Conservation (phyloP, 2,113 vertebrate species). For the Cynocephalus volans region DNA sequence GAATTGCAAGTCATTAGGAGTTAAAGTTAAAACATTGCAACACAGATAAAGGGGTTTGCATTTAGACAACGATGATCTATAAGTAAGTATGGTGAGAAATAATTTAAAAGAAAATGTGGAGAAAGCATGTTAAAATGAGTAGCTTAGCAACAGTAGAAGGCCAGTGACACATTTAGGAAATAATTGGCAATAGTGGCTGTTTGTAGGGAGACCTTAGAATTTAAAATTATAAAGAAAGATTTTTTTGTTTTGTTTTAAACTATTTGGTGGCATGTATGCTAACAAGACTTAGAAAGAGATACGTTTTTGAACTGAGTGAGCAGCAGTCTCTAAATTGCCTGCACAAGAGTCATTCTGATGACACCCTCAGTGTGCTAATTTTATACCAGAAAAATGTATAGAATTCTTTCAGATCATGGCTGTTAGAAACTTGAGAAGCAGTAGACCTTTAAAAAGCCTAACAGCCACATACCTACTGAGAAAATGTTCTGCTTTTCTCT, state of each 20-base stretch:
- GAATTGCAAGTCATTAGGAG: not conserved
- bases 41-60: not conserved
- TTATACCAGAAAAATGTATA: slow-evolving; percentile 8
- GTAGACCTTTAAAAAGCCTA: not conserved
- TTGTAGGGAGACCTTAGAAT: not conserved
- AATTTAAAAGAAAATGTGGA: slow-evolving; percentile 52
- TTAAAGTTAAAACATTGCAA: slow-evolving; percentile 39
- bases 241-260: not conserved
- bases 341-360: not conserved
- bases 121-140: not conserved
- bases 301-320: not conserved
- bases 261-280: not conserved
- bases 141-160: slow-evolving; percentile 20
- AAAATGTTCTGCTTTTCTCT: not conserved
- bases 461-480: not conserved
- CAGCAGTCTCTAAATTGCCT: not conserved
- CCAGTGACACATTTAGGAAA: slow-evolving; percentile 52
- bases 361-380: not conserved
- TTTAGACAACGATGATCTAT: not conserved
- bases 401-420: not conserved
- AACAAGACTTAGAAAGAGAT: not conserved
- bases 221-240: not conserved
- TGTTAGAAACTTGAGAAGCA: not conserved
- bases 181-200: slow-evolving; percentile 46
- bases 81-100: not conserved